Evolutionary conservation across 2,888 invertebrate genomes (phyloP).

Genomic region (Drosophila incognita): DNA sequence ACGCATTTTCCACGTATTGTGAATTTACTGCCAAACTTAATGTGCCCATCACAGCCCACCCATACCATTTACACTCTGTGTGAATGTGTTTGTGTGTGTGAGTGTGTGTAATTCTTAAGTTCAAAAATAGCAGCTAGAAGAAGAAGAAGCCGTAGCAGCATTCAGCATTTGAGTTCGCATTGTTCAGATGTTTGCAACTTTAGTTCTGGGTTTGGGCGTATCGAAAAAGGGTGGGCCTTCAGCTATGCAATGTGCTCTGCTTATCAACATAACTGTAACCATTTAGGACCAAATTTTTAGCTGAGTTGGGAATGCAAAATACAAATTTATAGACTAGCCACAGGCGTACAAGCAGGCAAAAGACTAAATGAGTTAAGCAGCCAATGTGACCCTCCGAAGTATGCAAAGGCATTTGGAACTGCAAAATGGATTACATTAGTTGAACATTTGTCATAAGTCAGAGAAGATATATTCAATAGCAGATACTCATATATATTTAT

Average conservation of each 20-base stretch:
- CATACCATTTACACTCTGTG: not conserved
- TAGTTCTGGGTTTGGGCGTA: not conserved
- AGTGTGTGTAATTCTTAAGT: constrained; percentile 37
- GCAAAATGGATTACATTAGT: constrained; percentile 17
- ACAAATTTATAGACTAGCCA: constrained; percentile 48
- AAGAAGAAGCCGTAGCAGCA: constrained; percentile 7
- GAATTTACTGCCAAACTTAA: constrained; percentile 63
- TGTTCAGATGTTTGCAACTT: constrained; percentile 52
- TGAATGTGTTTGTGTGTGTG: constrained; percentile 3
- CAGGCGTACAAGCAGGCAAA: constrained; percentile 20
- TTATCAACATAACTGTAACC: constrained; percentile 36
- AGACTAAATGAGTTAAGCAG: constrained; percentile 10
- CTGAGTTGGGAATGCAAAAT: constrained; percentile 30
- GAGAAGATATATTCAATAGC: constrained; percentile 1
- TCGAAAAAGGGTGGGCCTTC: constrained; percentile 25
- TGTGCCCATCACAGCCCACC: constrained; percentile 16
- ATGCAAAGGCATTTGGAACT: constrained; percentile 21
- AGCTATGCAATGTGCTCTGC: constrained; percentile 46
- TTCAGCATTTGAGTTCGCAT: constrained; percentile 45
- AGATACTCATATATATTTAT: not conserved
- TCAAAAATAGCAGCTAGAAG: constrained; percentile 45
- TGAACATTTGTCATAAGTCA: constrained; percentile 15
- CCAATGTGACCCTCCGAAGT: constrained; percentile 10
- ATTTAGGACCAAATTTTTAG: constrained; percentile 23
- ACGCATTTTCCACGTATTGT: constrained; percentile 67